Evolutionary conservation across 2,888 invertebrate genomes (phyloP).

Genomic region (Caenorhabditis panamensis): DNA sequence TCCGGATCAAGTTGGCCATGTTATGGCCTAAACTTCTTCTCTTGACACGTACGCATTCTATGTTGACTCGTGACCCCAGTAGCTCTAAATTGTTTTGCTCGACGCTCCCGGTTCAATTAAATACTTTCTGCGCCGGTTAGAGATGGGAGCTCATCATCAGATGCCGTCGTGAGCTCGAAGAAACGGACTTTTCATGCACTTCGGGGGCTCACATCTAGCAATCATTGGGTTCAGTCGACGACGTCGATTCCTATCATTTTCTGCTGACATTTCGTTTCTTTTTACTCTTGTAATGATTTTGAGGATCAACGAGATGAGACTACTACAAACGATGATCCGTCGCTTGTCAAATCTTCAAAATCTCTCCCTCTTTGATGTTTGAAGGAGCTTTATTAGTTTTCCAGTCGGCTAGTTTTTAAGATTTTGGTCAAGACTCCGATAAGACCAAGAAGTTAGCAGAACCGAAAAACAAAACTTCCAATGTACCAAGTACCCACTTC

Average conservation of each 20-base stretch:
- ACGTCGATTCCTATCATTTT: background rate
- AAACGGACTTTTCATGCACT: constrained; percentile 27
- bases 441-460: background rate
- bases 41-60: constrained; percentile 7
- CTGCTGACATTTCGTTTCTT: background rate
- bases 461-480: background rate
- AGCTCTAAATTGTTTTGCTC: constrained; percentile 3
- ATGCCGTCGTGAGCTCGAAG: constrained; percentile 10
- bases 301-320: constrained; percentile 2
- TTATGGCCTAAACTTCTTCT: background rate
- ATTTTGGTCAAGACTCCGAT: no score
- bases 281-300: background rate
- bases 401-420: no score
- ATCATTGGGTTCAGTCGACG: background rate
- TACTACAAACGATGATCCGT: constrained; percentile 15
- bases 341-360: background rate
- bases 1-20: constrained; percentile 19
- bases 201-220: background rate
- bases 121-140: constrained; percentile 17
- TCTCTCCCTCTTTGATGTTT: background rate
- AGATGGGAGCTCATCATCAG: constrained; percentile 36
- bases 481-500: background rate
- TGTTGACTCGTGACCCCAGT: constrained; percentile 11
- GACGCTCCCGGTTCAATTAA: constrained; percentile 37
- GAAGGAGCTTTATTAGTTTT: background rate